Evolutionary conservation across 2,797 vertebrate species (phyloP).

Genomic region (Molossus alvarezi): DNA sequence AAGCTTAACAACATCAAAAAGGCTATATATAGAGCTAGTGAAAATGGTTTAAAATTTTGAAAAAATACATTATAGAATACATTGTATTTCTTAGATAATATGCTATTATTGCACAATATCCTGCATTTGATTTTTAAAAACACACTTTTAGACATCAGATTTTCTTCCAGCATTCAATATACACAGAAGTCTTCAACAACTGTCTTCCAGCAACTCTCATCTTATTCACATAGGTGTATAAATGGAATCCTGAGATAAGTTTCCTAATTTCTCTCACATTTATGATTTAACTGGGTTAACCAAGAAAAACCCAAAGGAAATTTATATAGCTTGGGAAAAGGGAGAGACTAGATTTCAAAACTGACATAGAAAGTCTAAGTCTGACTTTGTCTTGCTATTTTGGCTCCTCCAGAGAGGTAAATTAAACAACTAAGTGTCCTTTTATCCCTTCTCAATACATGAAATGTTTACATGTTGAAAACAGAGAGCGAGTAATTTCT

Average conservation of each 20-base stretch:
- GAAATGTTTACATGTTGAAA: constrained; percentile 74
- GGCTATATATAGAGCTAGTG: neutral
- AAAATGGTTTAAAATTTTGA: neutral
- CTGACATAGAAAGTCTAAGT: constrained; percentile 74
- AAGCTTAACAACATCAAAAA: constrained; percentile 6
- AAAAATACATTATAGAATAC: neutral
- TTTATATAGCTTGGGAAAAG: constrained; percentile 69
- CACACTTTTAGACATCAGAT: constrained; percentile 17
- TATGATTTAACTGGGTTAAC: constrained; percentile 80
- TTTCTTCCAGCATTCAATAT: constrained; percentile 10
- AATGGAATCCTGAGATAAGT: constrained; percentile 46
- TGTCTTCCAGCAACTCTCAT: constrained; percentile 49
- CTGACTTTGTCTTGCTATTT: constrained; percentile 83
- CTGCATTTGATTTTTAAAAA: constrained; percentile 20
- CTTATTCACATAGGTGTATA: constrained; percentile 50
- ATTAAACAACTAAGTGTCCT: constrained; percentile 83
- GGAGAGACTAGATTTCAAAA: constrained; percentile 57
- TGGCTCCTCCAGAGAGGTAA: constrained; percentile 82
- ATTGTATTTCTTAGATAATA: neutral
- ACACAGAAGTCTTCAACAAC: neutral
- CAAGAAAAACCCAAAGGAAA: constrained; percentile 81
- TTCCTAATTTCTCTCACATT: constrained; percentile 73
- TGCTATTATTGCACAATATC: neutral
- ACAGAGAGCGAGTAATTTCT: neutral
- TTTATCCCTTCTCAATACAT: constrained; percentile 81